Conservation (phyloP, 2,797 vertebrate species). For the Eremophila alpestris region DNA sequence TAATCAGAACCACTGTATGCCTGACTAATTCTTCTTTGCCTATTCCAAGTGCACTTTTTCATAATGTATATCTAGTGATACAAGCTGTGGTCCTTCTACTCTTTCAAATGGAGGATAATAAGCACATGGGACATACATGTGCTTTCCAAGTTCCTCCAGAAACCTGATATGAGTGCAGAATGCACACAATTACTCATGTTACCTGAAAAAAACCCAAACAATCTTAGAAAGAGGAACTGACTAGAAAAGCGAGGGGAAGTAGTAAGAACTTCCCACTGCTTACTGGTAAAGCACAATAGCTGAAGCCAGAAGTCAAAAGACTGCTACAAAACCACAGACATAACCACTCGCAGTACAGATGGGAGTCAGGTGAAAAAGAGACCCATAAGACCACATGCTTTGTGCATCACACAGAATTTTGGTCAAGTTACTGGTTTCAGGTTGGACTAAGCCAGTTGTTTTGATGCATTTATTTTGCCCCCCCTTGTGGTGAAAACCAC, state of each 20-base stretch:
- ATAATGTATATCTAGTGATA: fast-evolving
- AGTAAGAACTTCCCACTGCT: not conserved
- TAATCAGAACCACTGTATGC: not conserved
- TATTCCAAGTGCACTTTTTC: not conserved
- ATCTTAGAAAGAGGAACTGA: not conserved
- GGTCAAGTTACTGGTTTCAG: not conserved
- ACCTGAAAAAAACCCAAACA: not conserved
- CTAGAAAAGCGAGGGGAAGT: not conserved
- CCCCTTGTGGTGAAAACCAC: slow-evolving; percentile 41
- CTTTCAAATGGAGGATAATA: not conserved
- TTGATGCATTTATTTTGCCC: slow-evolving; percentile 17
- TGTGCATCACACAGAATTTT: not conserved
- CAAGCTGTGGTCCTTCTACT: not conserved
- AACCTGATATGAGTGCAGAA: not conserved
- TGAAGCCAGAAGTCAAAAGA: not conserved
- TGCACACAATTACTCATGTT: not conserved
- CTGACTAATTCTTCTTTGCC: not conserved
- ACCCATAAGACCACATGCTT: not conserved
- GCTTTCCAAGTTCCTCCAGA: not conserved
- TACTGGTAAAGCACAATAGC: not conserved
- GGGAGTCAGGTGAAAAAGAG: not conserved
- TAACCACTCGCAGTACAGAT: not conserved
- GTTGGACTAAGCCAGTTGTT: not conserved
- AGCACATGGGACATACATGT: not conserved
- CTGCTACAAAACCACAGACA: not conserved